Percentiles rank a stretch among this genome's conserved stretches.
These are phyloP conservation scores for Alosa alosa DNA, from an alignment of 2,113 vertebrate species.

Conservation along the genomic window DNA sequence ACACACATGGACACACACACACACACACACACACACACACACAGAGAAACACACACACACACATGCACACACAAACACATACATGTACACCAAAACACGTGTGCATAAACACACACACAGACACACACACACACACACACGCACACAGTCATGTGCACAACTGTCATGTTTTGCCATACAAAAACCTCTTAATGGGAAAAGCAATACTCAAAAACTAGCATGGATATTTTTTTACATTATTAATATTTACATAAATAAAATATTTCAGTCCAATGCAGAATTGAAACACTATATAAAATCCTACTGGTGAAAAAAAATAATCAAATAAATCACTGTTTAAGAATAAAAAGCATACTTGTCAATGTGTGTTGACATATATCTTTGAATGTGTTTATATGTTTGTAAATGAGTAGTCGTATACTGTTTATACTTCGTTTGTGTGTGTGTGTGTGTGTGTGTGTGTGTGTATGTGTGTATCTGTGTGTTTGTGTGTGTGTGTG, in stretches of 20 bases:
- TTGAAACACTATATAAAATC: not conserved
- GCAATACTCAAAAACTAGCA: not conserved
- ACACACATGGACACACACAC: constrained; percentile 17
- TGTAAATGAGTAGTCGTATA: not conserved
- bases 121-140: too few relatives aligned
- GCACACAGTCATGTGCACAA: not conserved
- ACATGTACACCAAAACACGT: not conserved
- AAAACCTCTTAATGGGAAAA: too few relatives aligned
- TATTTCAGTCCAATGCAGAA: not conserved
- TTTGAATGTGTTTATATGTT: not conserved
- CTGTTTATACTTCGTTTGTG: constrained; percentile 14
- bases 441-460: not conserved
- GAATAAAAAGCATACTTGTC: not conserved
- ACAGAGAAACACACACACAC: not conserved
- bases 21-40: constrained; percentile 24
- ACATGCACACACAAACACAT: constrained; percentile 18
- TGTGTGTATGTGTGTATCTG: not conserved
- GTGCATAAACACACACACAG: too few relatives aligned
- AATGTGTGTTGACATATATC: not conserved
- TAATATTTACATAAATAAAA: not conserved
- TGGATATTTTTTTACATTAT: not conserved
- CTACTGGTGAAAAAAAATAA: too few relatives aligned
- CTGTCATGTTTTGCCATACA: too few relatives aligned
- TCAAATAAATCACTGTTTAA: not conserved
- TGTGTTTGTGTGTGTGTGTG: not conserved